Percentiles rank a stretch among this genome's conserved stretches.
Conservation (phyloP, 2,113 vertebrate genomes). For the Falco punctatus region DNA sequence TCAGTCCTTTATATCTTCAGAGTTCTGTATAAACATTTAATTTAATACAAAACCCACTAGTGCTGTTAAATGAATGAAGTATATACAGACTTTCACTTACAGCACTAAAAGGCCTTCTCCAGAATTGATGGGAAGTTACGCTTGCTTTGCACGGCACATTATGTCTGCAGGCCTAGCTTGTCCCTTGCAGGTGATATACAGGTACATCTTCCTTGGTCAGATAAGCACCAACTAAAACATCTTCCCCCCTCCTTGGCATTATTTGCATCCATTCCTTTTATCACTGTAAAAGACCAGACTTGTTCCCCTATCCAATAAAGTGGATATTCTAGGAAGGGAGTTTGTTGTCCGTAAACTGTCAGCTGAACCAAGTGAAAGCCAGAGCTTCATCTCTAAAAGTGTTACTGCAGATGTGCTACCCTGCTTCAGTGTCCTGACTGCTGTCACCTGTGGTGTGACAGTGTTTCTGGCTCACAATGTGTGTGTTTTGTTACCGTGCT, state of each 20-base stretch:
- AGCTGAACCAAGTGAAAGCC: background rate
- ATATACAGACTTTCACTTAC: conserved; percentile 8
- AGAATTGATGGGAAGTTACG: background rate
- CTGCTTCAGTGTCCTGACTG: background rate
- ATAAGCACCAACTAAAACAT: background rate
- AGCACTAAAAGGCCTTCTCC: conserved; percentile 22
- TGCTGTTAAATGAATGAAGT: conserved; percentile 26
- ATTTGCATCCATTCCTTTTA: background rate
- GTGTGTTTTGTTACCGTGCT: rapidly evolving
- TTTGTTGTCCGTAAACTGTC: background rate
- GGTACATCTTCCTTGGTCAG: background rate
- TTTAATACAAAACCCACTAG: conserved; percentile 21
- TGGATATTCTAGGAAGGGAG: background rate
- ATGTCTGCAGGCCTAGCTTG: background rate
- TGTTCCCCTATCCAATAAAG: background rate
- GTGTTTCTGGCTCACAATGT: rapidly evolving
- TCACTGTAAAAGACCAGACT: background rate
- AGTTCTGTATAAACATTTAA: conserved; percentile 45
- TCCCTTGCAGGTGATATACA: background rate
- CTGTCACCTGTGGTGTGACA: background rate
- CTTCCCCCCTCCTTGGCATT: background rate
- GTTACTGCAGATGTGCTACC: rapidly evolving
- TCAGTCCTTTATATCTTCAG: conserved; percentile 48
- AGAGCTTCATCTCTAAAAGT: background rate
- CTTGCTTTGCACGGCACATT: background rate